Base-by-base conservation (phyloP, 2,113 vertebrate species). In the Hypanus sabinus region DNA sequence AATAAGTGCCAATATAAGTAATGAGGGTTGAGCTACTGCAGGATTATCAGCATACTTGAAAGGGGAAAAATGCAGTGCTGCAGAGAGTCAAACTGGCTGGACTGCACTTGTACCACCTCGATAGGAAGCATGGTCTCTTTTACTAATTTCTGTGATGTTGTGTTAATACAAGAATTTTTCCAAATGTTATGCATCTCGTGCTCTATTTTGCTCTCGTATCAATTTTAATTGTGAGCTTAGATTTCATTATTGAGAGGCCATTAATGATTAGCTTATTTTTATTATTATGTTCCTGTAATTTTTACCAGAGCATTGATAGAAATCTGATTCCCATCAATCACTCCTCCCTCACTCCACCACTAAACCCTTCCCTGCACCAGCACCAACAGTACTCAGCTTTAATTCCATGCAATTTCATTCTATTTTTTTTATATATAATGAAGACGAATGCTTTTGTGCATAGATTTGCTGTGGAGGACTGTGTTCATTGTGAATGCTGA, bases 371-470 rank as follows among this genome's bases (percentile, higher is more conserved):
- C 24, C 77, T 71, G 12, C 70, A 71, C 18, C 70, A 20, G 0
- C 20, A 18, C 4, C 20, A 5, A 65, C 62, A 65, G 12, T 27
- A 22, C 96, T 95, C 94, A 96, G 97, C 97, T 96, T 97, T 97
- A 96, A 95, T 97, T 96, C 95, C 94, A 95, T 95, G 96, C 96
- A 97, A 97, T 97, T 96, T 95, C 95, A 95, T 97, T 97, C 97
- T 96, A 96, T 97, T 96, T 95, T 96, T 96, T 95, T 96, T 95
- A 18, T 95, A 96, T 96, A 95, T 97, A 97, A 97, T 97, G 97
- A 97, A 97, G 96, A 97, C 97, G 95, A 97, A 97, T 97, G 96
- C 96, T 96, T 97, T 95, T 95, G 95, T 96, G 95, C 94, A 95
- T 96, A 96, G 96, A 96, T 96, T 96, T 96, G 96, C 95, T 97